Evolutionary conservation across 2,888 invertebrate species (phyloP).

Genomic region (Pseudanteris insignis): DNA sequence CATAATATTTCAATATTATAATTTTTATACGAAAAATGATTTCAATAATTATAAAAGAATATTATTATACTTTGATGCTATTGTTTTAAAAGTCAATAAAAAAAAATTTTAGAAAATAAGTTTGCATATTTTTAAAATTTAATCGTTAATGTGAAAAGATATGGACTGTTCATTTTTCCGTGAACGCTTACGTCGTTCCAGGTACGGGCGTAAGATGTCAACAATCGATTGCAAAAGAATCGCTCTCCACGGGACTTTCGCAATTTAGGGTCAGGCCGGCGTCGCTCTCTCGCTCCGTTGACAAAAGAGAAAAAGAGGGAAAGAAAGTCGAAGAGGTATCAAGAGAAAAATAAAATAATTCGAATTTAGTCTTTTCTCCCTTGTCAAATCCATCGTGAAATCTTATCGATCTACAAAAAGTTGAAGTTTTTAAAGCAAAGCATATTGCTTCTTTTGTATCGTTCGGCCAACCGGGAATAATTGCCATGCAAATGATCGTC

Average conservation of each 20-base stretch:
- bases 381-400: slow-evolving; percentile 33
- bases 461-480: slow-evolving; percentile 13
- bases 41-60: too few species aligned
- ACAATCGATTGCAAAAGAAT: slow-evolving; percentile 57
- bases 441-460: slow-evolving; percentile 32
- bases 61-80: too few species aligned
- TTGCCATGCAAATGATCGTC: slow-evolving; percentile 21
- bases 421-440: too few species aligned
- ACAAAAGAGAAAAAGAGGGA: slow-evolving; percentile 37
- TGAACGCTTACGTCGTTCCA: slow-evolving; percentile 41
- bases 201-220: slow-evolving; percentile 53
- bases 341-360: slow-evolving; percentile 43
- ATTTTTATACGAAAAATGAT: too few species aligned
- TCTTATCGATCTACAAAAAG: slow-evolving; percentile 38
- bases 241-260: slow-evolving; percentile 53
- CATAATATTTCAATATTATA: too few species aligned
- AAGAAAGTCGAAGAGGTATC: slow-evolving; percentile 40
- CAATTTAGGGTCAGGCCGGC: slow-evolving; percentile 46
- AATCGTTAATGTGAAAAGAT: too few species aligned
- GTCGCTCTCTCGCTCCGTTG: slow-evolving; percentile 41
- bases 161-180: slow-evolving; percentile 10
- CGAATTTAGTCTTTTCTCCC: slow-evolving; percentile 35
- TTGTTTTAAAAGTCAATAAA: too few species aligned
- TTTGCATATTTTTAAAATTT: too few species aligned
- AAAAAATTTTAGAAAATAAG: too few species aligned